Evolutionary conservation across 2,113 vertebrate genomes (phyloP).

Genomic region (Lepisosteus oculatus): DNA sequence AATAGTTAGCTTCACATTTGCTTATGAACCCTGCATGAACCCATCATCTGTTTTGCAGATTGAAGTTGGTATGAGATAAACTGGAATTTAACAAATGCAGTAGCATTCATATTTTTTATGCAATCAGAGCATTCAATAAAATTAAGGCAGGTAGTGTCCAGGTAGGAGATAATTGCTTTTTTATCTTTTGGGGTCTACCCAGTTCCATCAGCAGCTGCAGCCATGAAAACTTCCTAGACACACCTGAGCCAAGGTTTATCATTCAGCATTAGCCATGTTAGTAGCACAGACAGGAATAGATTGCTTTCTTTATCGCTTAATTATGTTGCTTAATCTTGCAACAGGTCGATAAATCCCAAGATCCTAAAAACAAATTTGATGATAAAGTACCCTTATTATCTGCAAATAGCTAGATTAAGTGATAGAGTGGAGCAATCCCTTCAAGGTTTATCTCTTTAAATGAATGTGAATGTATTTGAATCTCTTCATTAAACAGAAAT

Average conservation of each 20-base stretch:
- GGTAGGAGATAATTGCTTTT: conserved; percentile 9
- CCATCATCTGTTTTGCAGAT: too few species aligned
- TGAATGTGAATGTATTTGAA: conserved; percentile 15
- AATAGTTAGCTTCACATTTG: too few species aligned
- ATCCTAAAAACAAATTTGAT: conserved; percentile 16
- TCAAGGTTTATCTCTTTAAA: conserved; percentile 11
- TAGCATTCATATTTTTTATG: too few species aligned
- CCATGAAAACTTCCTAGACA: neutral
- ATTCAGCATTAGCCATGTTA: neutral
- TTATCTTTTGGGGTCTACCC: neutral
- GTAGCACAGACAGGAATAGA: conserved; percentile 17
- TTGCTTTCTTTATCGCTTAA: conserved; percentile 33
- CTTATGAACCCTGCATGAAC: too few species aligned
- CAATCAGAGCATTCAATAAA: too few species aligned
- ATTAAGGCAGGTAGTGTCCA: neutral
- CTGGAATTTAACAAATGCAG: too few species aligned
- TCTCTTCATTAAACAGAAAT: conserved; percentile 9
- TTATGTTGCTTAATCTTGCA: conserved; percentile 43
- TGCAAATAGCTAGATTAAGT: conserved; percentile 21
- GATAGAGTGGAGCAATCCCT: neutral
- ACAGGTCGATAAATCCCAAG: conserved; percentile 25
- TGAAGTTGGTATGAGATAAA: too few species aligned
- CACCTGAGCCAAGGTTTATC: conserved; percentile 12
- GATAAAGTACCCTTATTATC: conserved; percentile 18
- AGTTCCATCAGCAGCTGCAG: neutral